phyloP scores from a whole-genome alignment of 2,797 vertebrate genomes.

The Siniperca scherzeri region DNA sequence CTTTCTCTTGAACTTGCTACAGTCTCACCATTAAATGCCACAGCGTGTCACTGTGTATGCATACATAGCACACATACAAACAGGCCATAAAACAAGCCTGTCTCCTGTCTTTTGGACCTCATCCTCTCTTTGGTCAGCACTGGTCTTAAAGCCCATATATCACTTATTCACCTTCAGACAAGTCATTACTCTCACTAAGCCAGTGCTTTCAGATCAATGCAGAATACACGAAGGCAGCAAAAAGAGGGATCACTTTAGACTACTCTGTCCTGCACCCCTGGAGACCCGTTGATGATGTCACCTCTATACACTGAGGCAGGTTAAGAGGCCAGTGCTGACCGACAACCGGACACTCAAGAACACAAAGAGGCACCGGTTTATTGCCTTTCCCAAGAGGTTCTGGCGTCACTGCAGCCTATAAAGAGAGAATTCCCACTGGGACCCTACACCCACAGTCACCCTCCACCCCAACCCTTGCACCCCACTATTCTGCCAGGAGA shows the following conservation, averaged over 20 bases:
- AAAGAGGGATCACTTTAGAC: slow-evolving; percentile 54
- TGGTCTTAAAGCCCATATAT: slow-evolving; percentile 47
- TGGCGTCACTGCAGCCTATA: slow-evolving; percentile 86
- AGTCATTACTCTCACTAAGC: slow-evolving; percentile 49
- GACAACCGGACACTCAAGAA: slow-evolving; percentile 78
- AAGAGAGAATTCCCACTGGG: slow-evolving; percentile 86
- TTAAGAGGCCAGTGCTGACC: slow-evolving; percentile 79
- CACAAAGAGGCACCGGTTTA: slow-evolving; percentile 85
- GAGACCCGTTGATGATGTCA: slow-evolving; percentile 77
- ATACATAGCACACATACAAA: slow-evolving; percentile 32
- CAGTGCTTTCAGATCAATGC: slow-evolving; percentile 53
- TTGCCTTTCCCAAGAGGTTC: slow-evolving; percentile 85
- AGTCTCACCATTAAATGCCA: slow-evolving; percentile 32
- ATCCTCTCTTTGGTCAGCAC: slow-evolving; percentile 25
- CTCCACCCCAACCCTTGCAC: slow-evolving; percentile 69
- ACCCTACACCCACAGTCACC: slow-evolving; percentile 76
- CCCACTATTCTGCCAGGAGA: slow-evolving; percentile 80
- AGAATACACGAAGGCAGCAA: slow-evolving; percentile 42
- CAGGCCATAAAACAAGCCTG: slow-evolving; percentile 17
- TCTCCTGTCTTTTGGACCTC: slow-evolving; percentile 31
- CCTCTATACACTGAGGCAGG: slow-evolving; percentile 68
- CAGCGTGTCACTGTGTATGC: slow-evolving; percentile 17
- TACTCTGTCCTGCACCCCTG: slow-evolving; percentile 55
- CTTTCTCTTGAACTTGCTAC: slow-evolving; percentile 28
- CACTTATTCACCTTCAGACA: slow-evolving; percentile 57